These are phyloP conservation scores for Chionomys nivalis DNA, from an alignment of 2,113 vertebrate genomes.

Conservation along the genomic window DNA sequence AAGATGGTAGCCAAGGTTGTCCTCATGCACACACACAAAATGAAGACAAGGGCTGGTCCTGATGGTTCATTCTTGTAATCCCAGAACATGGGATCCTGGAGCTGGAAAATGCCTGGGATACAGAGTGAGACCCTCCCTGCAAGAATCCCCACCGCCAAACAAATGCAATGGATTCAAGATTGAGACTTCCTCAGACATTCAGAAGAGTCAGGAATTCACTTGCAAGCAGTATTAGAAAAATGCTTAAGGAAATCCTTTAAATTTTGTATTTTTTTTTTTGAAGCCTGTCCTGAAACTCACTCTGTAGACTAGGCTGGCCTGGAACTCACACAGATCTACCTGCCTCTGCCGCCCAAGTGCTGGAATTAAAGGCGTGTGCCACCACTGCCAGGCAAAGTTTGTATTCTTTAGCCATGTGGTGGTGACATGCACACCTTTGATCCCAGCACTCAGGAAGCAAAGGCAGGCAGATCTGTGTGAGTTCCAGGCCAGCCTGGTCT, in stretches of 20 bases:
- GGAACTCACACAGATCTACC: no score
- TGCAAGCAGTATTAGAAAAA: slow-evolving; percentile 28
- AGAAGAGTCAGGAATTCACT: slow-evolving; percentile 17
- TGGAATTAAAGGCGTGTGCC: no score
- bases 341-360: no score
- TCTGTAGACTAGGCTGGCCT: no score
- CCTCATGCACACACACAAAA: not conserved
- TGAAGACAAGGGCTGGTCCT: not conserved
- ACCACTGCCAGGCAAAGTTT: no score
- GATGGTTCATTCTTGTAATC: not conserved
- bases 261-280: not conserved
- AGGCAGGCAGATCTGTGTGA: not conserved
- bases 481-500: not conserved
- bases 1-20: not conserved
- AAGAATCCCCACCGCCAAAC: not conserved
- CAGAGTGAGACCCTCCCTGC: not conserved
- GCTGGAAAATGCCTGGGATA: no score
- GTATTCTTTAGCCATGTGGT: no score
- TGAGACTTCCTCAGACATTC: not conserved
- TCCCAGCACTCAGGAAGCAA: not conserved
- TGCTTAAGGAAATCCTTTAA: slow-evolving; percentile 8
- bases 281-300: no score
- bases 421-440: not conserved
- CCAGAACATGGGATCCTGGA: not conserved
- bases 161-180: not conserved